These are phyloP conservation scores for Limnephilus auricula DNA, from an alignment of 2,888 invertebrate species.

Conservation along the genomic window DNA sequence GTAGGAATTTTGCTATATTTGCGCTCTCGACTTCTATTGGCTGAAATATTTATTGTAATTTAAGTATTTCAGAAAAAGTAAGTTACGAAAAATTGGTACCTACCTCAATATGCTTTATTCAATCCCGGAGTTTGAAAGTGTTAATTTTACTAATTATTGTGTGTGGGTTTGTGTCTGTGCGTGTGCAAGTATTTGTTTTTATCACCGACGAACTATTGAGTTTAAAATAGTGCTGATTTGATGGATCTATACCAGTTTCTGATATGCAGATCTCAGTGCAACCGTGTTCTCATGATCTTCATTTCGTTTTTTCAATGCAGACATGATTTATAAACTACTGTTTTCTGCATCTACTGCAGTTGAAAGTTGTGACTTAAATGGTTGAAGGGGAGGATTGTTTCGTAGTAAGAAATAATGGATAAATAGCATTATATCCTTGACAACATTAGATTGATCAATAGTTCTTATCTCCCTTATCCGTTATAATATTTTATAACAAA, in stretches of 20 bases:
- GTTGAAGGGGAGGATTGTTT: neutral
- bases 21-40: constrained; percentile 69
- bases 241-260: neutral
- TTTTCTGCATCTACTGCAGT: neutral
- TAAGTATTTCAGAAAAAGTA: neutral
- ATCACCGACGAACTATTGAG: neutral
- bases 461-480: neutral
- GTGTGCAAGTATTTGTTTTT: neutral
- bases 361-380: neutral
- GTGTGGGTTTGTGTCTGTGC: neutral
- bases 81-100: neutral
- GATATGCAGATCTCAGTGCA: neutral
- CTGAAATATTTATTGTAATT: constrained; percentile 37
- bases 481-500: neutral
- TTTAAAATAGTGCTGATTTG: neutral
- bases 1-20: constrained; percentile 71
- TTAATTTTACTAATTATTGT: neutral
- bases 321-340: neutral
- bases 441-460: neutral
- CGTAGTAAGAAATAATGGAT: neutral
- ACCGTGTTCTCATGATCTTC: neutral
- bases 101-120: neutral
- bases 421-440: neutral
- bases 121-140: neutral
- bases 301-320: neutral